These are phyloP conservation scores for Lampris megalopsis DNA, from an alignment of 2,113 vertebrate species.

Conservation along the genomic window DNA sequence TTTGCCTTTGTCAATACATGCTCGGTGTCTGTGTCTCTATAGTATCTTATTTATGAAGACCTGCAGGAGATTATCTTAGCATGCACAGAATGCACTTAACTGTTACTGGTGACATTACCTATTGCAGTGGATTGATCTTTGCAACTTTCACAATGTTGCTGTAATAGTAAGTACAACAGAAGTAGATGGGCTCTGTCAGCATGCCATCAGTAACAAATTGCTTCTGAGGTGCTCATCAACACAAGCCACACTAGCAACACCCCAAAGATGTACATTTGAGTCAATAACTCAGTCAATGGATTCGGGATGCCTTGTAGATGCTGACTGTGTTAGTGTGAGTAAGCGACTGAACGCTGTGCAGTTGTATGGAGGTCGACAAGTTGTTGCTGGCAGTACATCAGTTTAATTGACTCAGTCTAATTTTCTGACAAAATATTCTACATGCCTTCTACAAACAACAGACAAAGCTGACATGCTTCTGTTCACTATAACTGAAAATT, in stretches of 20 bases:
- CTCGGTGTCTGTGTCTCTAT: background rate
- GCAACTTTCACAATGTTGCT: background rate
- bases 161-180: background rate
- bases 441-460: conserved; percentile 32
- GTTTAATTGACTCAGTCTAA: conserved; percentile 50
- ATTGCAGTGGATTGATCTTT: conserved; percentile 3
- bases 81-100: background rate
- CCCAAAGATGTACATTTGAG: background rate
- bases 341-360: conserved; percentile 21
- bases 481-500: conserved; percentile 6
- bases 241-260: conserved; percentile 2
- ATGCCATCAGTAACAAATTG: background rate
- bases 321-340: conserved; percentile 10
- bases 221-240: background rate
- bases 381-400: conserved; percentile 36
- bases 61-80: background rate
- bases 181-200: conserved; percentile 9
- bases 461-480: conserved; percentile 3
- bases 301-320: conserved; percentile 2
- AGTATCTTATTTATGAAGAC: conserved; percentile 2
- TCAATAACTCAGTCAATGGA: background rate
- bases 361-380: conserved; percentile 17
- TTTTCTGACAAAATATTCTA: conserved; percentile 41
- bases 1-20: conserved; percentile 10
- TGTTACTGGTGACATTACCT: background rate